Percentiles rank a stretch among this genome's conserved stretches.
Evolutionary conservation across 2,113 vertebrate species (phyloP).

Genomic region (Spheniscus mendiculus): DNA sequence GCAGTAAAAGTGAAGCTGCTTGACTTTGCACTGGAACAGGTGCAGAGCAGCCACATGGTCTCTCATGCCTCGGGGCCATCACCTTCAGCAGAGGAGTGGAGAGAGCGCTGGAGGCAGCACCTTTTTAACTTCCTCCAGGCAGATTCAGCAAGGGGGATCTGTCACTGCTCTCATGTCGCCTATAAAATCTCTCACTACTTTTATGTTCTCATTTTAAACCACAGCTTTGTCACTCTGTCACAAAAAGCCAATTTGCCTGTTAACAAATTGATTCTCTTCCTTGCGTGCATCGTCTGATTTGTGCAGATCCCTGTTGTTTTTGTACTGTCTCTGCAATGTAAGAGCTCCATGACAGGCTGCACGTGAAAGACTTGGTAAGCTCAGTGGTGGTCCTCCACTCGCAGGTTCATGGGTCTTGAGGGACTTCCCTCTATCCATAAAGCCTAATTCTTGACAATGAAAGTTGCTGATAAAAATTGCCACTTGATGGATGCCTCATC

Average conservation of each 20-base stretch:
- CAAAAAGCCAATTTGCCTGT: constrained; percentile 41
- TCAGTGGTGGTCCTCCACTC: background rate
- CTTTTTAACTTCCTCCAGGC: background rate
- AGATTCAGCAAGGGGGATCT: background rate
- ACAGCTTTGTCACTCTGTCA: constrained; percentile 50
- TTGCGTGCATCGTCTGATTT: background rate
- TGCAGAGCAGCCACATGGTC: background rate
- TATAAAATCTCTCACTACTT: constrained; percentile 36
- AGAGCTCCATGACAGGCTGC: background rate
- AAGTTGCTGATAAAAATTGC: background rate
- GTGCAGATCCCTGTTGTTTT: constrained; percentile 46
- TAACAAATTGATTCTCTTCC: constrained; percentile 21
- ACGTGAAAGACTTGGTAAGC: background rate
- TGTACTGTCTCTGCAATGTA: background rate
- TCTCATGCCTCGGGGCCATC: background rate
- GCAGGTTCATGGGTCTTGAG: background rate
- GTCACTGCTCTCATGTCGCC: background rate
- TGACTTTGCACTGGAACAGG: background rate
- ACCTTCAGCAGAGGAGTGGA: background rate
- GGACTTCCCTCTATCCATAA: background rate
- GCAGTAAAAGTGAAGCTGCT: background rate
- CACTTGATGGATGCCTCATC: background rate
- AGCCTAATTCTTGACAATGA: background rate
- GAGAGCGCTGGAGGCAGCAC: background rate
- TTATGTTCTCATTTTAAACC: background rate